Evolutionary conservation across 2,888 invertebrate species (phyloP), one percentile per base, ranked within the genome.

Genomic region (Torymus texanus): DNA sequence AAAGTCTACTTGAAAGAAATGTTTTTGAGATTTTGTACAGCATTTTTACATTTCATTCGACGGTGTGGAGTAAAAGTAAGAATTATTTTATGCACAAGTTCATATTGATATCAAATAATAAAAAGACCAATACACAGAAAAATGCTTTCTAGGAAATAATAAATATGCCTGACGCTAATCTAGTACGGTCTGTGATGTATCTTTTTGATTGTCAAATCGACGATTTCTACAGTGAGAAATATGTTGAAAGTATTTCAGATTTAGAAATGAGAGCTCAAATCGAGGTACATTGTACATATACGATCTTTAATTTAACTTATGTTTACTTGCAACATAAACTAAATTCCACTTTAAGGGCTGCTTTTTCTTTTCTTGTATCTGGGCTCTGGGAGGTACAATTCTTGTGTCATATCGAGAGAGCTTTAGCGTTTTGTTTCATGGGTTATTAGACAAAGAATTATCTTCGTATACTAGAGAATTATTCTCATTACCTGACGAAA

Each of bases 301-400:
- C 53, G 70, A 16, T 67, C 10, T 12, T 13, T 51, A 63, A 53
- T 51, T 51, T 50, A 29, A 4, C 68, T 41, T 41, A 1, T 62
- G 21, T 66, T 56, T 56, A 50, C 12, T 16, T 50, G 59, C 67
- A 3, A 14, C 5, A 0, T 16, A 62, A 51, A 41, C 16, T 13
- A 2, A 59, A 70, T 68, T 18, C 14, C 74, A 72, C 4, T 56
- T 89, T 88, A 10, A 95, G 95, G 97, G 98, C 0, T 95, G 96
- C 0, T 98, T 98, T 91, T 95, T 98, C 89, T 98, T 98, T 88
- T 94, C 97, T 0, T 94, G 95, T 82, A 96, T 97, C 83, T 98
- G 98, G 98, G 95, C 97, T 0, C 88, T 98, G 85, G 98, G 98
- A 56, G 96, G 95, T 0, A 95, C 96, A 0, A 88, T 97, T 68